Conservation (phyloP, 1,140 invertebrate species). For the honey bee (Apis mellifera) region DNA sequence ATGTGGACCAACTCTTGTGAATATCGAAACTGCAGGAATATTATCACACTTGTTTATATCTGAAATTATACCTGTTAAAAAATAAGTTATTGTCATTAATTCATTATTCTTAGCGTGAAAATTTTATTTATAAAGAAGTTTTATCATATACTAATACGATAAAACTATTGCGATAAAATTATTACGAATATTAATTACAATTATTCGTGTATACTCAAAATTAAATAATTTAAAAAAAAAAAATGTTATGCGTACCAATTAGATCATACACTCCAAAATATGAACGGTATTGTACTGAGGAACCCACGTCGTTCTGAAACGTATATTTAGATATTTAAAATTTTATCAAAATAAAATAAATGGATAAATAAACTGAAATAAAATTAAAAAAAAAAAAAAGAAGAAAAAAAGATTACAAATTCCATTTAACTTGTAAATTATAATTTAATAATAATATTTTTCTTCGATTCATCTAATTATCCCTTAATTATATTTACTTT, state of each 20-base stretch:
- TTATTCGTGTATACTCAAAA: background rate
- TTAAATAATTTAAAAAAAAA: background rate
- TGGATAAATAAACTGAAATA: too few species aligned
- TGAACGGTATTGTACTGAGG: constrained; percentile 79
- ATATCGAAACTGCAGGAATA: constrained; percentile 81
- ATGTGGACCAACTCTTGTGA: constrained; percentile 83
- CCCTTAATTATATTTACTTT: background rate
- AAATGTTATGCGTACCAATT: constrained; percentile 72
- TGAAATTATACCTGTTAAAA: constrained; percentile 77
- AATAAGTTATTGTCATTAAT: background rate
- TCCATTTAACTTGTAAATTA: background rate
- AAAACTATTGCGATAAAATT: too few species aligned
- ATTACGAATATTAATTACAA: background rate
- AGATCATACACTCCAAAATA: constrained; percentile 79
- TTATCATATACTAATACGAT: background rate
- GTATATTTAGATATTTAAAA: constrained; percentile 11
- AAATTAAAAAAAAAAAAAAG: too few species aligned
- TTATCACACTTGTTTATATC: constrained; percentile 78
- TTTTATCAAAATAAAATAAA: background rate
- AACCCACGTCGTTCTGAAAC: constrained; percentile 79
- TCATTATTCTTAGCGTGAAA: background rate
- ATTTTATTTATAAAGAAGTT: background rate
- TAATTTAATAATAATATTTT: background rate
- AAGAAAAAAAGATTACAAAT: background rate
- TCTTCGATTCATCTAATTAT: background rate